A percentile compares a stretch with the other conserved stretches of the same genome.
Evolutionary conservation across 2,888 invertebrate species (phyloP).

Genomic region (Drosophila anomalata): DNA sequence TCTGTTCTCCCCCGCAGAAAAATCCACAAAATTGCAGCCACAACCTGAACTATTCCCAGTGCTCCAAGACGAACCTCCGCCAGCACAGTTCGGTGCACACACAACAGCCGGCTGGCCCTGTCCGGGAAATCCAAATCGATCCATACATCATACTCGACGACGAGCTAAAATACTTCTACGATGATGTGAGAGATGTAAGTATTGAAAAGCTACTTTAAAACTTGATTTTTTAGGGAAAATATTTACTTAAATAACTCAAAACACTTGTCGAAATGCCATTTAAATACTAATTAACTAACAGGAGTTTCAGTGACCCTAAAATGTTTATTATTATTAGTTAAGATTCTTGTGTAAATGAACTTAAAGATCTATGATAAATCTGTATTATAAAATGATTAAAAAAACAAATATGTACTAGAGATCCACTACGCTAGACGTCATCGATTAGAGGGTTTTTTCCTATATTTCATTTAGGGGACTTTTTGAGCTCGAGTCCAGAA

Average conservation of each 20-base stretch:
- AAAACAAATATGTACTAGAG: conserved; percentile 6
- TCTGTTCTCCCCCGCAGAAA: conserved; percentile 43
- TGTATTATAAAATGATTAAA: neutral
- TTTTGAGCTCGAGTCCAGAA: neutral
- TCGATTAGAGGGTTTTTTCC: conserved; percentile 32
- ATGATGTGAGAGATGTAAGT: conserved; percentile 93
- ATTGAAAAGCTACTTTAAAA: neutral
- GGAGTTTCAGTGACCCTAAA: neutral
- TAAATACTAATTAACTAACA: neutral
- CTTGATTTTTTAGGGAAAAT: neutral
- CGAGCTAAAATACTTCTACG: conserved; percentile 93
- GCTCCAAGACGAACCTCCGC: conserved; percentile 75
- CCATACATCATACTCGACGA: conserved; percentile 94
- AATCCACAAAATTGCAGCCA: conserved; percentile 63
- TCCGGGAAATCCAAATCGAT: conserved; percentile 92
- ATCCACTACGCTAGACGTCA: conserved; percentile 26
- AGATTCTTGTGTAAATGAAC: neutral
- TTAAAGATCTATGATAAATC: conserved; percentile 3
- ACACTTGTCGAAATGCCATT: neutral
- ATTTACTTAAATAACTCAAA: neutral
- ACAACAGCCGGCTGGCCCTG: conserved; percentile 90
- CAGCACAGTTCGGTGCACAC: conserved; percentile 90
- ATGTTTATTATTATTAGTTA: neutral
- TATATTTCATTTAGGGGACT: neutral
- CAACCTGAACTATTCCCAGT: conserved; percentile 51